These are phyloP conservation scores for Trinorchestia longiramus DNA, from an alignment of 1,140 invertebrate species.

Conservation along the genomic window DNA sequence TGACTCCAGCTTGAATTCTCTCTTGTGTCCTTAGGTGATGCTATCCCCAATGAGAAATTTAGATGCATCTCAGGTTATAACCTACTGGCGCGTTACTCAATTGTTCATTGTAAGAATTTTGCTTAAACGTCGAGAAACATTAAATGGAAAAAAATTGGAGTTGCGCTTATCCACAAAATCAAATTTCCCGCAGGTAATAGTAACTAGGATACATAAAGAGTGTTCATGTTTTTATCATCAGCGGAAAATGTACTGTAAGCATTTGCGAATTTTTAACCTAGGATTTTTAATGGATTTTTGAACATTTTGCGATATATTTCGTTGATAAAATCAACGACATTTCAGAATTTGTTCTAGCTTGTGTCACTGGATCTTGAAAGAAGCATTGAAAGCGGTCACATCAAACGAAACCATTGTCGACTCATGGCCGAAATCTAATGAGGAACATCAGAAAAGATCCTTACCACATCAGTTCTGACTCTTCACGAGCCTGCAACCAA, in stretches of 20 bases:
- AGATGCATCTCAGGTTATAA: no score
- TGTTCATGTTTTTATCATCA: background rate
- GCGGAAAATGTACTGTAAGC: background rate
- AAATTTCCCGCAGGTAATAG: background rate
- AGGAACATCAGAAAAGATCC: background rate
- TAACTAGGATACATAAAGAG: background rate
- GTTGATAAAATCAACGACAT: background rate
- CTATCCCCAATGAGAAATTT: no score
- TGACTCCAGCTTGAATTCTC: no score
- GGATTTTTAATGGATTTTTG: background rate
- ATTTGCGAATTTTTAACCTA: background rate
- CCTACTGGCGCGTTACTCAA: no score
- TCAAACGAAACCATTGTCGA: background rate
- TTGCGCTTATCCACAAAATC: background rate
- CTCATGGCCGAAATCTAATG: background rate
- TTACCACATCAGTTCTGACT: background rate
- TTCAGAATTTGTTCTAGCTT: background rate
- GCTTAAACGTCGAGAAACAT: background rate
- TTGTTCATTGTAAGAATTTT: background rate
- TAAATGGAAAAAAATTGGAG: background rate
- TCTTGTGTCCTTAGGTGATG: no score
- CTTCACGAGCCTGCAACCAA: background rate
- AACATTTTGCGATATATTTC: background rate
- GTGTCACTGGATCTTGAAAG: background rate
- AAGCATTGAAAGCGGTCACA: background rate